Base-by-base conservation (phyloP, 2,888 invertebrate species). In the Alloplasta piceator region DNA sequence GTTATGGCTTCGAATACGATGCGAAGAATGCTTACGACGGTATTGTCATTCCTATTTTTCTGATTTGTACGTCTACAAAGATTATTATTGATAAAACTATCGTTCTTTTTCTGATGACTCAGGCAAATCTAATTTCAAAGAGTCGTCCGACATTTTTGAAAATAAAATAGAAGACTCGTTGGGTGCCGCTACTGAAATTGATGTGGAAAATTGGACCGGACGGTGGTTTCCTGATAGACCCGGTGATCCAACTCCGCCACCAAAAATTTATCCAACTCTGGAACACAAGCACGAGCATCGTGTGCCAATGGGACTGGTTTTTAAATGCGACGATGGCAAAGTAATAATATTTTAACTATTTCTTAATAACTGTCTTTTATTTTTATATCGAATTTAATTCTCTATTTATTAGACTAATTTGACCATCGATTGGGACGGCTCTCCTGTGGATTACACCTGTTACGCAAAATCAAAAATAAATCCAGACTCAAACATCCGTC, bases 301-400 rank as follows among this genome's bases (percentile, higher is more conserved):
- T 16, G 90, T 94, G 26, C 90, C 91, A 82, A 95, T 95, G 95
- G 95, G 95, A 2, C 89, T 93, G 38, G 91, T 92, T 67, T 82
- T 87, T 0, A 83, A 91, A 0, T 96, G 96, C 90, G 96, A 96
- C 89, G 94, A 96, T 92, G 96, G 94, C 63, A 93, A 94, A 91
- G 96, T 96, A 91, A 87, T 82, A 78, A 39, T n/a, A 56, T 2
- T 2, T 89, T 38, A 88, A 6, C 9, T 9, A 6, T 14, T n/a
- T 0, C n/a, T 52, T 10, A 7, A 52, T 56, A 61, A 76, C 14
- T 6, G 5, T 10, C 9, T 14, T 10, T 63, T 50, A 6, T 48
- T 61, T 78, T 87, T 87, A 39, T 86, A 85, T 43, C 87, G 1
- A 91, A 26, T 26, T 26, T 91, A 66, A 90, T 88, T 78, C 86